These are phyloP conservation scores for Epirrhoe tristata DNA, from an alignment of 2,888 invertebrate species.

Conservation along the genomic window DNA sequence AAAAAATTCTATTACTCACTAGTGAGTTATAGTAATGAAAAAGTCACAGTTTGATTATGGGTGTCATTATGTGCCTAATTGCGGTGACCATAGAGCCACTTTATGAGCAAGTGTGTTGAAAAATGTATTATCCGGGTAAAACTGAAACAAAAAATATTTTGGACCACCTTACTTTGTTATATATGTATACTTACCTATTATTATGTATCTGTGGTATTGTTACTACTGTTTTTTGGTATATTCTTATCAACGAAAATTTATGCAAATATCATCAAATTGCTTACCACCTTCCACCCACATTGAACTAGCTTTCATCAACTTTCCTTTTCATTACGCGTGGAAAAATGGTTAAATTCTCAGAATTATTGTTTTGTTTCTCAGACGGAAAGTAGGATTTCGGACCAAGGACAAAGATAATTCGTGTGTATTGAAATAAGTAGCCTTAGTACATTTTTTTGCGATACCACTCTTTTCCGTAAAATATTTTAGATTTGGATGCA, in stretches of 20 bases:
- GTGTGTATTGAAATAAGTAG: background rate
- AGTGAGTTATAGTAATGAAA: too few relatives aligned
- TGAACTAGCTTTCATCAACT: slow-evolving; percentile 16
- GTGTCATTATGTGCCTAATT: too few relatives aligned
- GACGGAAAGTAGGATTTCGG: slow-evolving; percentile 26
- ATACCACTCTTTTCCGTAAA: too few relatives aligned
- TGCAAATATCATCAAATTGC: background rate
- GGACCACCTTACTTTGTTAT: too few relatives aligned
- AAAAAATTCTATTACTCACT: too few relatives aligned
- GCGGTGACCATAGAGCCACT: too few relatives aligned
- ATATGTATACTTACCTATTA: background rate
- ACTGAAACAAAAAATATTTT: too few relatives aligned
- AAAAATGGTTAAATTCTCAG: slow-evolving; percentile 21
- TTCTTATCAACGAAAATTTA: background rate
- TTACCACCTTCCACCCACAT: background rate
- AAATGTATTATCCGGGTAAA: too few relatives aligned
- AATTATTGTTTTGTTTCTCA: slow-evolving; percentile 18
- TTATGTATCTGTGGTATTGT: too few relatives aligned
- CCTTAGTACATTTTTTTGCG: background rate
- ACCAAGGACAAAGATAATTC: slow-evolving; percentile 23
- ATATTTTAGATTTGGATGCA: too few relatives aligned
- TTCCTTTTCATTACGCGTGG: slow-evolving; percentile 12
- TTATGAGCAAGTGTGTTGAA: too few relatives aligned
- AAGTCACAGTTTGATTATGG: too few relatives aligned
- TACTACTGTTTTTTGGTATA: background rate